phyloP scores from a whole-genome alignment of 2,113 vertebrate genomes.

The Bombycilla garrulus region DNA sequence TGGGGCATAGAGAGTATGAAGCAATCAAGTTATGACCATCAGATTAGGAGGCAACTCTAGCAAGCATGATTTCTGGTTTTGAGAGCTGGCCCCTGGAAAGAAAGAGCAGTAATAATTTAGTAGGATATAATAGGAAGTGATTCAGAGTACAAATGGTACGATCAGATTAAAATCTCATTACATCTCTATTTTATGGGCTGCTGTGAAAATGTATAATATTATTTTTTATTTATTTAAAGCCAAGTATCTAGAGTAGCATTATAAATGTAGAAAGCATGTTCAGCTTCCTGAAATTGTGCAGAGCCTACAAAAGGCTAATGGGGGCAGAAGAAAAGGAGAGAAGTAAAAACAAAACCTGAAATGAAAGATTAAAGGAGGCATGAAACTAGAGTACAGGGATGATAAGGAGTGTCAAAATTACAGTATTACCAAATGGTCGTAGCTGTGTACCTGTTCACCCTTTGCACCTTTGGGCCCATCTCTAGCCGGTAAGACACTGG shows the following conservation, averaged over 20 bases:
- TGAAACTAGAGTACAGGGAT: neutral
- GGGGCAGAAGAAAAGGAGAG: neutral
- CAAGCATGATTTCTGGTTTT: neutral
- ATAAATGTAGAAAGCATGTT: neutral
- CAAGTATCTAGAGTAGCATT: neutral
- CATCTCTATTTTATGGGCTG: neutral
- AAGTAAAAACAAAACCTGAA: neutral
- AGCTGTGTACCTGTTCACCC: neutral
- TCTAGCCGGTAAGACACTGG: neutral
- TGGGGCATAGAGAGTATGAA: neutral
- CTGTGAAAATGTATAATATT: neutral
- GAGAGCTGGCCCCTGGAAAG: neutral
- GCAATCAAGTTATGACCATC: neutral
- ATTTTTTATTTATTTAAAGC: neutral
- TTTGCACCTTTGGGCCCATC: neutral
- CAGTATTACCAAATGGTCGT: neutral
- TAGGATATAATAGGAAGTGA: neutral
- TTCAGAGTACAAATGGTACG: neutral
- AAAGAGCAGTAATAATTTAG: neutral
- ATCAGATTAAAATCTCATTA: conserved; percentile 1
- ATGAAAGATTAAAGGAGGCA: neutral
- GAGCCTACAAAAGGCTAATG: neutral
- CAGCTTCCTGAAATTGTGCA: neutral
- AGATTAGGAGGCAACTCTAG: neutral
- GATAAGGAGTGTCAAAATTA: neutral